Conservation (phyloP, 2,888 invertebrate genomes). For the Meliscaeva auricollis region DNA sequence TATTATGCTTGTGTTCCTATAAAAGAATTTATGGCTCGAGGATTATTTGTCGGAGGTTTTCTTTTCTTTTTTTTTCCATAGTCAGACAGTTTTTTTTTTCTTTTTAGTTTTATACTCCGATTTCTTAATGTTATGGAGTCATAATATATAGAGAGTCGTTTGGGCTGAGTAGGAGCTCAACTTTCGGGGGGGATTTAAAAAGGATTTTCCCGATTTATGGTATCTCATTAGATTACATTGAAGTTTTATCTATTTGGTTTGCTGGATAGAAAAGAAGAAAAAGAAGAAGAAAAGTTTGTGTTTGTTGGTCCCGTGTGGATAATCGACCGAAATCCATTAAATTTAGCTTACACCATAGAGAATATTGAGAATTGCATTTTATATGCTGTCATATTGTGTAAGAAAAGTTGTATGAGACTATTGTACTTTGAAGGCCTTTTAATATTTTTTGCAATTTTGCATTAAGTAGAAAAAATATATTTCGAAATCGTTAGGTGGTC, state of each 20-base stretch:
- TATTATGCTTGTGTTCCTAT: conserved; percentile 53
- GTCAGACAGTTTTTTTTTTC: neutral
- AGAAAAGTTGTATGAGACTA: no score
- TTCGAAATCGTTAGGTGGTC: no score
- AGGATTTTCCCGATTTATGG: conserved; percentile 61
- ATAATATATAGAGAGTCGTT: neutral
- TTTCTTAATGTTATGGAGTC: neutral
- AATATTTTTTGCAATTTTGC: neutral
- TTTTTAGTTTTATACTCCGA: neutral
- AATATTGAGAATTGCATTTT: neutral
- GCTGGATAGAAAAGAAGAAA: neutral
- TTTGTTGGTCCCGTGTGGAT: conserved; percentile 13
- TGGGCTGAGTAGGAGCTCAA: conserved; percentile 32
- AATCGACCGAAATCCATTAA: conserved; percentile 30
- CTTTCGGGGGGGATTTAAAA: conserved; percentile 26
- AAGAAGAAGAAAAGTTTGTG: conserved; percentile 3
- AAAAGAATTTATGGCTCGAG: conserved; percentile 50
- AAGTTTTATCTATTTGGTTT: conserved; percentile 34
- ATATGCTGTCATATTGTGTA: neutral
- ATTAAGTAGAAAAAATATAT: no score
- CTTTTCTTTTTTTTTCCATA: neutral
- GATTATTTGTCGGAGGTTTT: conserved; percentile 37
- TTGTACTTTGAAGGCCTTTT: neutral
- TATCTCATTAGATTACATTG: conserved; percentile 69
- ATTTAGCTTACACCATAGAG: neutral